Evolutionary conservation across 2,797 vertebrate genomes (phyloP).

Genomic region (Tiaroga cobitis): DNA sequence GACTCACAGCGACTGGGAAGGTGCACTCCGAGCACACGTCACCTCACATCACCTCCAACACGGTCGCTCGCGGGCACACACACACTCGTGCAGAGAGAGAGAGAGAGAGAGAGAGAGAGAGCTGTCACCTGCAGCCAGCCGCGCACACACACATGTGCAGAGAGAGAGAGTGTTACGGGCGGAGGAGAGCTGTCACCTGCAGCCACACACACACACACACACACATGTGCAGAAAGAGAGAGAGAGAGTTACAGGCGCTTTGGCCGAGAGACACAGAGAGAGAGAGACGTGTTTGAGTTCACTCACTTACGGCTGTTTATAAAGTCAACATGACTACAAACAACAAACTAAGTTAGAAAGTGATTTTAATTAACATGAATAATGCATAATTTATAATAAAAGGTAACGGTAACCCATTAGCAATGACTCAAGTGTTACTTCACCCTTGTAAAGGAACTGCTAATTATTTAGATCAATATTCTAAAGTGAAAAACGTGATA

Average conservation of each 20-base stretch:
- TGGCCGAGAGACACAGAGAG: conserved; percentile 19
- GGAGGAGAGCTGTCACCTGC: not conserved
- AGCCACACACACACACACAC: no score
- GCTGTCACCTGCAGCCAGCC: conserved; percentile 53
- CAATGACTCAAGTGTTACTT: no score
- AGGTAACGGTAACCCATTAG: no score
- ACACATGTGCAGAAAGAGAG: not conserved
- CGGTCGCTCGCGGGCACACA: conserved; percentile 15
- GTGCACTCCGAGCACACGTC: conserved; percentile 85
- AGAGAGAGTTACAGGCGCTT: conserved; percentile 27
- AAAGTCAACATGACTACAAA: not conserved
- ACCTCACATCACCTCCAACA: conserved; percentile 81
- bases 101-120: conserved; percentile 19
- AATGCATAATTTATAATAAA: no score
- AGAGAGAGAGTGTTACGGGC: conserved; percentile 23
- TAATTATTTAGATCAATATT: no score
- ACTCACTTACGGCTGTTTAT: conserved; percentile 36
- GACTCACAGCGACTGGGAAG: conserved; percentile 83
- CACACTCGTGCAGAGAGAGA: no score
- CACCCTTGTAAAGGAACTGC: no score
- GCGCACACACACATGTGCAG: not conserved
- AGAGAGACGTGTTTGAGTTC: conserved; percentile 5
- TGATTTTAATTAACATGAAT: no score
- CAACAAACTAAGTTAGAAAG: conserved; percentile 8
- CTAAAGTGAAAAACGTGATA: no score